Conservation (phyloP, 2,888 invertebrate genomes). For the Strigamia crassipes region DNA sequence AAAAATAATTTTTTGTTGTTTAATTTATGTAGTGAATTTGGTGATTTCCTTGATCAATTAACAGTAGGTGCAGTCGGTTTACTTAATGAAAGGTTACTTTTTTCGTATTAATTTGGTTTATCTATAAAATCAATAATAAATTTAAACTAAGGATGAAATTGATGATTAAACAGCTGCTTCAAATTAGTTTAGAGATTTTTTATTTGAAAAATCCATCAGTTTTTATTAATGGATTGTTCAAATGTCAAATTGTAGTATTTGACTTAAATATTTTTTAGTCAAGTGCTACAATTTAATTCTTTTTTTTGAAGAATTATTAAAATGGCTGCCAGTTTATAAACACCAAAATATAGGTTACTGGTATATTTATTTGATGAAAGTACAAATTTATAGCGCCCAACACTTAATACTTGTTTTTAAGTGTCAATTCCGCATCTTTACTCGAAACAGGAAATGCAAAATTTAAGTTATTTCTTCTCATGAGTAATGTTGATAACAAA, state of each 20-base stretch:
- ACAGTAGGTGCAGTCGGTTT: neutral
- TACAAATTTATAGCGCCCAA: neutral
- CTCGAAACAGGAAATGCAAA: neutral
- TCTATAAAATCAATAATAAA: neutral
- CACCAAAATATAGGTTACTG: neutral
- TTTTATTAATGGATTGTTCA: too few species aligned
- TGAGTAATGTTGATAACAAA: neutral
- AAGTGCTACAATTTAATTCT: too few species aligned
- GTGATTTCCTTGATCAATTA: neutral
- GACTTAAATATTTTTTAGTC: too few species aligned
- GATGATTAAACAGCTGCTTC: neutral
- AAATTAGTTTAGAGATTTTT: neutral
- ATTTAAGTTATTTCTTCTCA: neutral
- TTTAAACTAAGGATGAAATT: neutral
- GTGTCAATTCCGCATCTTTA: neutral
- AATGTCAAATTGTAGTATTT: too few species aligned
- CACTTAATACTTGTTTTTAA: slow-evolving; percentile 7
- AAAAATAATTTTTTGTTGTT: neutral
- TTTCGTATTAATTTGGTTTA: neutral
- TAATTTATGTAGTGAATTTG: neutral
- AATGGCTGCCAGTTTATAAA: too few species aligned
- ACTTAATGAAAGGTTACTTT: neutral
- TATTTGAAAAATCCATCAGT: neutral
- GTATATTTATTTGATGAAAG: neutral
- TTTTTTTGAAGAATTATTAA: too few species aligned